phyloP scores from a whole-genome alignment of 2,888 invertebrate genomes.

The Ceriagrion tenellum region DNA sequence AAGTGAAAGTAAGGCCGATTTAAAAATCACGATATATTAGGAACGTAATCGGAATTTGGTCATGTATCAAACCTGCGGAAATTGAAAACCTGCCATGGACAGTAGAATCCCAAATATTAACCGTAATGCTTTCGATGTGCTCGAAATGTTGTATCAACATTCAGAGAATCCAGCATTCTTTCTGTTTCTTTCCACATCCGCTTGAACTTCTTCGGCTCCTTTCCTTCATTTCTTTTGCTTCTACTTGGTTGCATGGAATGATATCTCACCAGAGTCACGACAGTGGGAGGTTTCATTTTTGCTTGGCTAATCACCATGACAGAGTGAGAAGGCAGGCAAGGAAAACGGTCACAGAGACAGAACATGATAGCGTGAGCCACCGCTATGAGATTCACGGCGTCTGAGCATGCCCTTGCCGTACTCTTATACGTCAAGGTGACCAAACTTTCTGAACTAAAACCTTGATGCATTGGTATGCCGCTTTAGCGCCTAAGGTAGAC shows the following conservation, averaged over 20 bases:
- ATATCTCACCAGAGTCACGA: neutral
- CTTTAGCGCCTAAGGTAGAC: neutral
- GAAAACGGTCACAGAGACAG: conserved; percentile 3
- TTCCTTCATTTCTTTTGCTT: neutral
- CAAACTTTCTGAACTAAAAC: neutral
- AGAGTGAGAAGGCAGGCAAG: neutral
- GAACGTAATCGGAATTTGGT: too few species aligned
- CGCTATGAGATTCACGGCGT: neutral
- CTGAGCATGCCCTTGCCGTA: neutral
- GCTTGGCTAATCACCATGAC: conserved; percentile 37
- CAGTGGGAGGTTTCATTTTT: neutral
- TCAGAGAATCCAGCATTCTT: too few species aligned
- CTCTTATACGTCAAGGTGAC: neutral
- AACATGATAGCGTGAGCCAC: neutral
- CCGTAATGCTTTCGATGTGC: too few species aligned
- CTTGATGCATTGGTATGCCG: neutral
- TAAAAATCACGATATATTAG: too few species aligned
- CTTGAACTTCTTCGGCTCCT: neutral
- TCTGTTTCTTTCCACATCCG: too few species aligned
- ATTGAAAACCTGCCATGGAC: too few species aligned
- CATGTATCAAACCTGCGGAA: too few species aligned
- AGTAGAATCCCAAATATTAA: too few species aligned
- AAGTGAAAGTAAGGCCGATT: too few species aligned
- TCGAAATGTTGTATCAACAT: too few species aligned
- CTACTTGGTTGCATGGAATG: neutral